These are phyloP conservation scores for Epirrita christyi DNA, from an alignment of 2,888 invertebrate species.

Conservation along the genomic window DNA sequence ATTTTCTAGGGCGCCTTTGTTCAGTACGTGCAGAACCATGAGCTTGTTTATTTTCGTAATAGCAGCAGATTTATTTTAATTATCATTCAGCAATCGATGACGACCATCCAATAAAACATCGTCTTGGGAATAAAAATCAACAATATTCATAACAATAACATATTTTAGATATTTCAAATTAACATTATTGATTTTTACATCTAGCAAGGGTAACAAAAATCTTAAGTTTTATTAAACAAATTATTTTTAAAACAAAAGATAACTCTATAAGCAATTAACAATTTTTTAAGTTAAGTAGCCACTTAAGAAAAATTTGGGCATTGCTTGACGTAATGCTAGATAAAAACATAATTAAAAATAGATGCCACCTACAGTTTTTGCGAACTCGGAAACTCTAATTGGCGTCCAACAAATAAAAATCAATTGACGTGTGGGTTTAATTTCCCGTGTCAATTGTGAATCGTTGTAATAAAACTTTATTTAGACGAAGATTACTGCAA, in stretches of 20 bases:
- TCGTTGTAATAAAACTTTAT: constrained; percentile 38
- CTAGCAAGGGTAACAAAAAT: no score
- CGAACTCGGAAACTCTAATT: constrained; percentile 32
- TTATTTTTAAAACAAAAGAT: no score
- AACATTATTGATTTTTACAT: no score
- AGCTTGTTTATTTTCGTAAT: neutral
- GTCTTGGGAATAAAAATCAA: no score
- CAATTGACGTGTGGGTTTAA: constrained; percentile 40
- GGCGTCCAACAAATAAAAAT: constrained; percentile 32
- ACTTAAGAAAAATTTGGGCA: neutral
- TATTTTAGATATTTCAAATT: no score
- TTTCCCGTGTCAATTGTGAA: constrained; percentile 40
- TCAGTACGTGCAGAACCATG: constrained; percentile 13
- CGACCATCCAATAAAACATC: no score
- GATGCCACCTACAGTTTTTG: constrained; percentile 36
- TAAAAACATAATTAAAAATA: constrained; percentile 8
- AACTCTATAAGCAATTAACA: constrained; percentile 16
- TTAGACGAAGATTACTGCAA: constrained; percentile 33
- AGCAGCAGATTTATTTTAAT: no score
- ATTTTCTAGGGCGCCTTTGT: constrained; percentile 37
- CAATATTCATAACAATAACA: no score
- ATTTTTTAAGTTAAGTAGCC: neutral
- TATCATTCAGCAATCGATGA: no score
- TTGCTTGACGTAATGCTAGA: neutral
- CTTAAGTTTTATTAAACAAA: no score